A percentile compares a stretch with the other conserved stretches of the same genome.
Conservation (phyloP, 1,140 invertebrate genomes). For the Diorhabda elongata region DNA sequence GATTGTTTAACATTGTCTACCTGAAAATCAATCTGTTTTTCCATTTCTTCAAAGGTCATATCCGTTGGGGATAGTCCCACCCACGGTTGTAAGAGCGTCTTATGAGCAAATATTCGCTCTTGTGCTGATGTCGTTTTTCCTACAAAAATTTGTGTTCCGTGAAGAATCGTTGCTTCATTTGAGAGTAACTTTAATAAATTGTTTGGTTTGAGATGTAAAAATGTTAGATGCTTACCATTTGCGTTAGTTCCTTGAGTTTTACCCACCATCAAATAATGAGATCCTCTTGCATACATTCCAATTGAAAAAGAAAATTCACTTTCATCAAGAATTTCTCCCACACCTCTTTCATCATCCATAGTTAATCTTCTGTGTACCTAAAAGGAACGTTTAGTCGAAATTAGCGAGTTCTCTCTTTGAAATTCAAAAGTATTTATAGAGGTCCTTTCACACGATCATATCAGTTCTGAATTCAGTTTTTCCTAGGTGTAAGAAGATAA, state of each 20-base stretch:
- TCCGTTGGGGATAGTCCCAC: slow-evolving; percentile 16
- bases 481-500: background rate
- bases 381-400: slow-evolving; percentile 36
- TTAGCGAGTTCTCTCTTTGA: too few relatives aligned
- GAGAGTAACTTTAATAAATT: too few relatives aligned
- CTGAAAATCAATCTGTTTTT: slow-evolving; percentile 4
- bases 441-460: too few relatives aligned
- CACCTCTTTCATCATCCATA: slow-evolving; percentile 87
- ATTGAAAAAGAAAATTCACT: slow-evolving; percentile 52
- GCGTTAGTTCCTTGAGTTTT: background rate
- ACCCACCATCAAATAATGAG: slow-evolving; percentile 52
- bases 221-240: background rate
- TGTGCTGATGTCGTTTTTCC: slow-evolving; percentile 13
- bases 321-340: slow-evolving; percentile 83
- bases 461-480: too few relatives aligned
- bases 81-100: slow-evolving; percentile 29
- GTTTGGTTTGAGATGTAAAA: too few relatives aligned
- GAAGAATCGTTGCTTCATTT: slow-evolving; percentile 38
- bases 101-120: slow-evolving; percentile 28
- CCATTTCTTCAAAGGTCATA: slow-evolving; percentile 11
- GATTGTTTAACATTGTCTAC: background rate
- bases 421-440: too few relatives aligned
- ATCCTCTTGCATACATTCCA: slow-evolving; percentile 69
- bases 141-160: slow-evolving; percentile 65
- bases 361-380: slow-evolving; percentile 81